Conservation (phyloP, 1,140 invertebrate species). For the Sarcophaga bullata region DNA sequence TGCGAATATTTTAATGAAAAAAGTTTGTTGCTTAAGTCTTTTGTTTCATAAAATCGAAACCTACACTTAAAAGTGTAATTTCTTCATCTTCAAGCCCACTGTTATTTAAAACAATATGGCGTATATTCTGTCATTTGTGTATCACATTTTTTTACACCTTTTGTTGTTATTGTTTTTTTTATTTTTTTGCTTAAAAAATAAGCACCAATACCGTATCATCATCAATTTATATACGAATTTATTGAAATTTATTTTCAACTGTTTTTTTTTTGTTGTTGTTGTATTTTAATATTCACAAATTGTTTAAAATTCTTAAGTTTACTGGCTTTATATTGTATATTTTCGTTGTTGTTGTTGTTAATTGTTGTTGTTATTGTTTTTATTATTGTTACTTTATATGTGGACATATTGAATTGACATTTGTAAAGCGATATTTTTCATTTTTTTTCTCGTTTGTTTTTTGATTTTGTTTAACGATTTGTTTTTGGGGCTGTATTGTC, state of each 20-base stretch:
- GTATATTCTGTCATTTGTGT: conserved; percentile 4
- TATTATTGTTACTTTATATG: conserved; percentile 17
- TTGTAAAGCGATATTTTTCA: conserved; percentile 19
- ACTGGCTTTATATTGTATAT: background rate
- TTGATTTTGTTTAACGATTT: background rate
- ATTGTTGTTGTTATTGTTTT: background rate
- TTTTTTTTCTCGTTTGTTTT: background rate
- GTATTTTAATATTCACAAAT: background rate
- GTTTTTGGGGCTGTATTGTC: background rate
- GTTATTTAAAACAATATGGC: conserved; percentile 37
- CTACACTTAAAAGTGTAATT: too few species aligned
- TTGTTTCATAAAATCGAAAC: too few species aligned
- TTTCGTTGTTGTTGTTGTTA: background rate
- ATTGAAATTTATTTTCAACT: background rate
- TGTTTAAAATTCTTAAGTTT: conserved; percentile 12
- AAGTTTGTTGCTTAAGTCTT: too few species aligned
- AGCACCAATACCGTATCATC: background rate
- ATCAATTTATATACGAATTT: background rate
- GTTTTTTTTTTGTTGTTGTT: background rate
- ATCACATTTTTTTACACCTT: conserved; percentile 18
- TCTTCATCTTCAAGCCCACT: background rate
- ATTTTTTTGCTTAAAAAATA: background rate
- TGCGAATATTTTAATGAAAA: too few species aligned
- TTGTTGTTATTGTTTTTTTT: background rate
- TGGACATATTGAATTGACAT: conserved; percentile 34